Base-by-base conservation (phyloP, 2,888 invertebrate species). In the Pyrrhosoma nymphula region DNA sequence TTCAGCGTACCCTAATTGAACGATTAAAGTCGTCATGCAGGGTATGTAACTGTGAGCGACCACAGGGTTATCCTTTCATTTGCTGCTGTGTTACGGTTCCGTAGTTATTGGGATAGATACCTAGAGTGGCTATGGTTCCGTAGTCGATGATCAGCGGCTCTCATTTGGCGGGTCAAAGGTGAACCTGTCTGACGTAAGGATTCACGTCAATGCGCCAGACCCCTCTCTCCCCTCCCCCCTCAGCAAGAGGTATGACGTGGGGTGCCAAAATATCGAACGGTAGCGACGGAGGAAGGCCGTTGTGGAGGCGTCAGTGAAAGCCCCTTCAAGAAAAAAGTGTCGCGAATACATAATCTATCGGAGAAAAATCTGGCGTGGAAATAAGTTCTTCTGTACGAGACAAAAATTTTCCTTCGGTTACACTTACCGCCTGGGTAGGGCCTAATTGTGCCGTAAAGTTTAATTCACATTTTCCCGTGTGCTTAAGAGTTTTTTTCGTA, bases 261-360 rank as follows among this genome's bases (percentile, higher is more conserved):
- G 93, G 93, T 93, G 93, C 93, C 93, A 93, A 93, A 93, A 93
- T 93, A 93, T 93, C 93, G 93, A 93, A 93, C 93, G 93, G 93
- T 69, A 75, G 69, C 93, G 23, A 93, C 26, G 93, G 69, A 93
- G 93, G 93, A 93, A 93, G 93, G 93, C 69, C 93, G 69, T 20
- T 47, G 69, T 47, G 69, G 93, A 35, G 69, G 56, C 60, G 63
- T 23, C 60, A 20, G 60, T 47, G 39, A 60, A 20, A 60, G 69
- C 69, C 63, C 93, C 69, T 75, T 55, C 30, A 47, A 47, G 93
- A 69, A 93, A 93, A 93, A 93, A 63, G 69, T 93, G 26, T 93
- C 69, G 93, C 75, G 47, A 93, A 93, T 69, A 75, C 69, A 89
- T 89, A 63, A 63, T 35, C 12, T 69, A 69, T 69, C 69, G 26